phyloP scores from a whole-genome alignment of 2,113 vertebrate species.

The Anhinga anhinga region DNA sequence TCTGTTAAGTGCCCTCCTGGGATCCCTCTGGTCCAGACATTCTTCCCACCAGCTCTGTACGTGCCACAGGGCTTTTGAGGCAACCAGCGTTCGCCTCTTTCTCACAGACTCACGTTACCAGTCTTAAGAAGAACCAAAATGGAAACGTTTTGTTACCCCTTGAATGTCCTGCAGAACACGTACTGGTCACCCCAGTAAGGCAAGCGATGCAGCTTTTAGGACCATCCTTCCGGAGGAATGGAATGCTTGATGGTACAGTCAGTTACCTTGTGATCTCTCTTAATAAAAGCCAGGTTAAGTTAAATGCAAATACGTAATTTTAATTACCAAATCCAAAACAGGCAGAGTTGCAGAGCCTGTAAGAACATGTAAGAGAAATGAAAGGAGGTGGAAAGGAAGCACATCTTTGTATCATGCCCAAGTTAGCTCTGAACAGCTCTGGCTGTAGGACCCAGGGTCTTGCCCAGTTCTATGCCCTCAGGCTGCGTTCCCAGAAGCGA shows the following conservation, averaged over 20 bases:
- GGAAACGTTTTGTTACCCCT: background rate
- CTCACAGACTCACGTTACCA: background rate
- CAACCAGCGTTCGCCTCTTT: background rate
- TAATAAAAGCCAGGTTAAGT: background rate
- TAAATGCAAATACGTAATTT: slow-evolving; percentile 26
- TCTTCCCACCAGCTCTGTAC: background rate
- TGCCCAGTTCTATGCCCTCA: background rate
- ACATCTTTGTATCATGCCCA: background rate
- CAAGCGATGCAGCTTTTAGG: background rate
- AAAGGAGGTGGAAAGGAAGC: background rate
- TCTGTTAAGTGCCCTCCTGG: background rate
- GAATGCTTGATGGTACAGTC: background rate
- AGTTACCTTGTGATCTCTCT: background rate
- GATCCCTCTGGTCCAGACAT: background rate
- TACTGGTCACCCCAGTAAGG: background rate
- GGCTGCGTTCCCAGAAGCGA: background rate
- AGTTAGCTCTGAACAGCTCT: background rate
- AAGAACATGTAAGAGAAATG: background rate
- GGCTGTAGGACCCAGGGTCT: background rate
- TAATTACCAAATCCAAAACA: slow-evolving; percentile 38
- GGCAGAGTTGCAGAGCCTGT: slow-evolving; percentile 22
- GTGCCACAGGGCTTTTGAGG: background rate
- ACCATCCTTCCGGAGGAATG: background rate
- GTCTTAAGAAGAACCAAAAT: background rate
- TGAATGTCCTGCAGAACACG: background rate